phyloP scores from a whole-genome alignment of 2,888 invertebrate genomes.

The Aphodius sticticus region DNA sequence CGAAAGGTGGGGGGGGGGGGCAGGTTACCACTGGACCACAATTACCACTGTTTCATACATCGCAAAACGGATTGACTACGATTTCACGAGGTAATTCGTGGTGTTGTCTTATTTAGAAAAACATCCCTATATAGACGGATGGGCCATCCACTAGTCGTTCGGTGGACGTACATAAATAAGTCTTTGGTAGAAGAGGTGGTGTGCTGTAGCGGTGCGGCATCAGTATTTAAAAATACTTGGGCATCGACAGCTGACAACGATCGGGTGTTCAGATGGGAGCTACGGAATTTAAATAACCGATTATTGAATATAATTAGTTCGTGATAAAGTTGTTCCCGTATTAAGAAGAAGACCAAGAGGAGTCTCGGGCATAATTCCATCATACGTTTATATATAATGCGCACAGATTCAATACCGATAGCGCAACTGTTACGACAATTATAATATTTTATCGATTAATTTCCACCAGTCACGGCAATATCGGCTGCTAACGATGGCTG shows the following conservation, averaged over 20 bases:
- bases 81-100: not conserved
- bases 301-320: constrained; percentile 40
- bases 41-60: not conserved
- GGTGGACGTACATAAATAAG: too few relatives aligned
- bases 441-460: constrained; percentile 62
- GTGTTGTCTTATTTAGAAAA: not conserved
- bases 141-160: too few relatives aligned
- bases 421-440: constrained; percentile 57
- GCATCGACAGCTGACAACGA: too few relatives aligned
- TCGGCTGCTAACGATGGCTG: constrained; percentile 58
- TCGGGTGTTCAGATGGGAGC: constrained; percentile 30
- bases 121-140: too few relatives aligned
- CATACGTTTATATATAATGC: constrained; percentile 31
- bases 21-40: not conserved
- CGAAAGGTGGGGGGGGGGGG: not conserved
- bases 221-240: too few relatives aligned
- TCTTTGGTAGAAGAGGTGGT: too few relatives aligned
- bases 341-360: constrained; percentile 30
- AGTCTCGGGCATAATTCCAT: constrained; percentile 27
- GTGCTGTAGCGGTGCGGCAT: too few relatives aligned
- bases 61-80: not conserved
- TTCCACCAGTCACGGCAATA: constrained; percentile 60
- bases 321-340: constrained; percentile 39
- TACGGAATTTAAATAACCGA: constrained; percentile 33
- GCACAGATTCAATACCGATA: constrained; percentile 39